Base-by-base conservation (phyloP, 2,888 invertebrate species). In the Scaptomyza cyrtandrae region DNA sequence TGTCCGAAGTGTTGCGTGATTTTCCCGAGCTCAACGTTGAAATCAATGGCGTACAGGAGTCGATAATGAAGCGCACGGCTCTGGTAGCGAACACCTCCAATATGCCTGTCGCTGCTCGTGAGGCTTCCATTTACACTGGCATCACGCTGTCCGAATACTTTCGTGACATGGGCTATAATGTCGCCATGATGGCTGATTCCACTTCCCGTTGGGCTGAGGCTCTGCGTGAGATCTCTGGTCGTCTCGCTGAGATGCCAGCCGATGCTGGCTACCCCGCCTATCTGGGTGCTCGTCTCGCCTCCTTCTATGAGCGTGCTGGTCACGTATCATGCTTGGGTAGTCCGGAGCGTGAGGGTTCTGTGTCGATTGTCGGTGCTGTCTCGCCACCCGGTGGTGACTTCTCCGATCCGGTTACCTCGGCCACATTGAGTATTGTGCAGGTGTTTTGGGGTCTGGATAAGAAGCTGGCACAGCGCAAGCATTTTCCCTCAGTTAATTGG, bases 141-240 rank as follows among this genome's bases (percentile, higher is more conserved):
- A 99, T 99, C 93, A 99, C 99, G 0, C 93, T 99, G 9, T 98
- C 99, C 13, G 99, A 99, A 93, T 99, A 99, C 93, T 99, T 99
- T 96, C 95, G 97, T 84, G 97, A 97, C 93, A 99, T 99, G 99
- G 99, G 99, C 90, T 98, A 99, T 95, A 97, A 99, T 92, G 99
- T 99, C 44, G 98, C 99, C 82, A 99, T 99, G 99, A 99, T 99
- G 99, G 99, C 99, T 63, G 99, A 99, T 93, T 99, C 99, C 31
- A 99, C 99, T 11, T 99, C 99, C 7, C 98, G 99, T 93, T 99
- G 99, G 99, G 99, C 99, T 60, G 99, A 99, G 93, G 99, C 99
- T 78, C 94, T 99, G 93, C 95, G 99, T 93, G 99, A 99, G 95
- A 99, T 99, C 93, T 99, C 99, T 0, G 99, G 96, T 78, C 99